Base-by-base conservation (phyloP, 1,140 invertebrate species). In the Choristoneura fumiferana region DNA sequence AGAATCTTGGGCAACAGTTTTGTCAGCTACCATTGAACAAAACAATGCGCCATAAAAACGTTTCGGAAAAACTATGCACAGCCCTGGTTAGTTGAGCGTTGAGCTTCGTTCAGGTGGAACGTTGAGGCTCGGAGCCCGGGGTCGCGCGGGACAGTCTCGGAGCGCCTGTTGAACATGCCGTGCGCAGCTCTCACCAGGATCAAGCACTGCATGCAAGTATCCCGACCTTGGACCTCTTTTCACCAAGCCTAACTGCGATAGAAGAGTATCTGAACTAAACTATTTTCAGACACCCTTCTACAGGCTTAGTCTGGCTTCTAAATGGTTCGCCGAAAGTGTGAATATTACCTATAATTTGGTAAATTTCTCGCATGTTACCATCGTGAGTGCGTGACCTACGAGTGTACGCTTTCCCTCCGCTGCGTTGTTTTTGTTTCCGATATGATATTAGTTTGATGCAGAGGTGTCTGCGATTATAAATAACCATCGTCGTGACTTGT, bases 201-300 rank as follows among this genome's bases (percentile, higher is more conserved):
- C 45, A 80, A 79, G 54, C 71, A 74, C 55, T 66, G 79, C 75
- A 73, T 87, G 84, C 82, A 85, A 87, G 84, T 87, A 87, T 80
- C 58, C 40, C 10, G 14, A 9, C 15, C n/a, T n/a, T n/a, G n/a
- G n/a, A n/a, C n/a, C n/a, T n/a, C n/a, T n/a, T n/a, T n/a, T n/a
- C n/a, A n/a, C n/a, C n/a, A 3, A 29, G 22, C 22, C 22, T 29
- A 2, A 29, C 2, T 29, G 22, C 2, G 22, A 29, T 29, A 29
- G 22, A 29, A 29, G 2, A 29, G 22, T 29, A n/a, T n/a, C n/a
- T n/a, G n/a, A n/a, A n/a, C n/a, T n/a, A n/a, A n/a, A n/a, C n/a
- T n/a, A n/a, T n/a, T n/a, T n/a, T n/a, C n/a, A n/a, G n/a, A n/a
- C n/a, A n/a, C n/a, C n/a, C n/a, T n/a, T n/a, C n/a, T n/a, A n/a